Evolutionary conservation across 2,797 vertebrate species (phyloP), one percentile per base, ranked within the genome.

Genomic region (Pipistrellus pygmaeus): DNA sequence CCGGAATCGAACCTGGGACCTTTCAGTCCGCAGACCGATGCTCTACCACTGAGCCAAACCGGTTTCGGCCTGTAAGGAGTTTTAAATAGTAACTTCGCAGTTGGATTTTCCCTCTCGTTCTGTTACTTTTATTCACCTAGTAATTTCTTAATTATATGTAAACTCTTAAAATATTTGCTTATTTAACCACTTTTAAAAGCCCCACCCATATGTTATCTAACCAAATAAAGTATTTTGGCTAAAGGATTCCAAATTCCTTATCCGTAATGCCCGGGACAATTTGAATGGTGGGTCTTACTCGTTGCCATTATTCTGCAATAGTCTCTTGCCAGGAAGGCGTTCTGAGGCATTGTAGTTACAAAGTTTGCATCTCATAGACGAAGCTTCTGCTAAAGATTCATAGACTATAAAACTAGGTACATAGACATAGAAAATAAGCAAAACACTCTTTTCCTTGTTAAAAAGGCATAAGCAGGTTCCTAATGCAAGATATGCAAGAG

Each of bases 161-260:
- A 68, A 57, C 30, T 60, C n/a, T 77, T 23, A 44, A 77, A 77
- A 30, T 60, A 60, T 48, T 51, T 95, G 81, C 72, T 88, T 4
- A 69, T 73, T 75, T 94, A 85, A 68, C 30, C 71, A 78, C 21
- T 83, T 88, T 85, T 48, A 68, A 17, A 95, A 92, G 21, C 23
- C 20, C 5, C 66, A 23, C 53, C 30, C 38, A n/a, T 64, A 85
- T 48, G 84, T 80, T 85, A 55, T 32, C 21, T 77, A 81, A 48
- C 18, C 44, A 91, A 83, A 53, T 86, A 9, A 5, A 85, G 44
- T 72, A n/a, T 6, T 82, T 88, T 55, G 3, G 6, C 82, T 95
- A 35, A 93, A 57, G 88, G 87, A 41, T 82, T 14, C 27, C 80
- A 60, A 85, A 53, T 8, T 78, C 21, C 14, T 93, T 91, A 77